These are phyloP conservation scores for Acrocyrtus sp. DNA, from an alignment of 2,888 invertebrate genomes.

Conservation along the genomic window DNA sequence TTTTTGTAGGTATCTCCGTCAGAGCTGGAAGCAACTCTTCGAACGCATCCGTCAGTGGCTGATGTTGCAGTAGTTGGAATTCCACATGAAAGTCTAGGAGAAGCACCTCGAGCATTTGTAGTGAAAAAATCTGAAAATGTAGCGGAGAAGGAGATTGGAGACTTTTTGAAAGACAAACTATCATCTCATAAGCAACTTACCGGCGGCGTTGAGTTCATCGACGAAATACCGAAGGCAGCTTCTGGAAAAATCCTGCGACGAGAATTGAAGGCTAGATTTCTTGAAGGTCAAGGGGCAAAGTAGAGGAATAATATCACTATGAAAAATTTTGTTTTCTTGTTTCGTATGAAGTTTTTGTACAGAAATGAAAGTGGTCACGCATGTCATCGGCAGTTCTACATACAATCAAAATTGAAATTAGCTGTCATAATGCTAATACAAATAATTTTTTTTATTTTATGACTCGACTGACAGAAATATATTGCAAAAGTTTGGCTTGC, in stretches of 20 bases:
- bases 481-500: too few species aligned
- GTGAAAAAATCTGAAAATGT: conserved; percentile 68
- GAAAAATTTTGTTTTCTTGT: too few species aligned
- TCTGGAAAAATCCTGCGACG: conserved; percentile 82
- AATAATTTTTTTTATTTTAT: too few species aligned
- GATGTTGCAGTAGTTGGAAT: conserved; percentile 88
- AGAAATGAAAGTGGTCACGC: too few species aligned
- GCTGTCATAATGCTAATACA: too few species aligned
- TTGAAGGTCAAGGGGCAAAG: conserved; percentile 29
- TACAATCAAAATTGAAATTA: too few species aligned
- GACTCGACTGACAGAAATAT: too few species aligned
- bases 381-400: too few species aligned
- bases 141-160: conserved; percentile 71
- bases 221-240: conserved; percentile 77
- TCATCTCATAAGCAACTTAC: conserved; percentile 81
- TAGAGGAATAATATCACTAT: too few species aligned
- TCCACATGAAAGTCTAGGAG: conserved; percentile 76
- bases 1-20: conserved; percentile 93
- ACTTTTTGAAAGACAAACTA: conserved; percentile 75
- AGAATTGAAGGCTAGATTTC: conserved; percentile 67
- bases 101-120: conserved; percentile 81
- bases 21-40: conserved; percentile 81
- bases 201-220: conserved; percentile 77
- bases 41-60: conserved; percentile 77
- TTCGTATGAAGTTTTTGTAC: too few species aligned